phyloP scores from a whole-genome alignment of 1,140 invertebrate genomes.

The Palaemon carinicauda region DNA sequence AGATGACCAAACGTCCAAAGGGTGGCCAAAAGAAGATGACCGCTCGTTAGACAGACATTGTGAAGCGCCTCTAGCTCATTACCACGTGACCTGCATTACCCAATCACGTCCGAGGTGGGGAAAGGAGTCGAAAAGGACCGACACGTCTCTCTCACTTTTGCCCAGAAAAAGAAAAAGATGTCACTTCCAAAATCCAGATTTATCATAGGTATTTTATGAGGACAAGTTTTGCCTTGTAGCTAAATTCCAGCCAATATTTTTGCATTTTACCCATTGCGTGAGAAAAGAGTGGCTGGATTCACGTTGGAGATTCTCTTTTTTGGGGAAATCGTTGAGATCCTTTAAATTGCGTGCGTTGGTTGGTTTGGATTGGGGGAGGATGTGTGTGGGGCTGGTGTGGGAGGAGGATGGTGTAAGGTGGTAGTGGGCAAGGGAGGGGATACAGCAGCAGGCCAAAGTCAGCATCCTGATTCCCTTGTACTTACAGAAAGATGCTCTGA shows the following conservation, averaged over 20 bases:
- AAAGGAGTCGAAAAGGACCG: not conserved
- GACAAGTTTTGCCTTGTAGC: no score
- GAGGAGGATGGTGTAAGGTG: no score
- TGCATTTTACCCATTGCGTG: no score
- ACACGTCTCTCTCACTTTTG: not conserved
- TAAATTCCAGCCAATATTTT: no score
- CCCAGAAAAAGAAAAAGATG: not conserved
- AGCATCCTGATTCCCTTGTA: not conserved
- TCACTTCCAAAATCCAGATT: not conserved
- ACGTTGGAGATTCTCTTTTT: no score
- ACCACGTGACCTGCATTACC: slow-evolving; percentile 23
- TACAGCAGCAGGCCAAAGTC: no score
- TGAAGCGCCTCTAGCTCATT: not conserved
- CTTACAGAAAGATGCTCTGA: slow-evolving; percentile 6
- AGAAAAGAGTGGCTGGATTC: no score
- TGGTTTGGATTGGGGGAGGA: no score
- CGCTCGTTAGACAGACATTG: slow-evolving; percentile 18
- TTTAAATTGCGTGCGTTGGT: no score
- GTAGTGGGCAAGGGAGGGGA: no score
- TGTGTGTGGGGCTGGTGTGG: no score
- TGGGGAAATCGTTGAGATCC: no score
- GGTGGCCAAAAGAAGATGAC: not conserved
- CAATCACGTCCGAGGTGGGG: slow-evolving; percentile 13
- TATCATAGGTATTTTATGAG: not conserved
- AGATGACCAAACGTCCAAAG: not conserved